A percentile compares a stretch with the other conserved stretches of the same genome.
These are phyloP conservation scores for Ispidina picta DNA, from an alignment of 2,797 vertebrate genomes.

Conservation along the genomic window DNA sequence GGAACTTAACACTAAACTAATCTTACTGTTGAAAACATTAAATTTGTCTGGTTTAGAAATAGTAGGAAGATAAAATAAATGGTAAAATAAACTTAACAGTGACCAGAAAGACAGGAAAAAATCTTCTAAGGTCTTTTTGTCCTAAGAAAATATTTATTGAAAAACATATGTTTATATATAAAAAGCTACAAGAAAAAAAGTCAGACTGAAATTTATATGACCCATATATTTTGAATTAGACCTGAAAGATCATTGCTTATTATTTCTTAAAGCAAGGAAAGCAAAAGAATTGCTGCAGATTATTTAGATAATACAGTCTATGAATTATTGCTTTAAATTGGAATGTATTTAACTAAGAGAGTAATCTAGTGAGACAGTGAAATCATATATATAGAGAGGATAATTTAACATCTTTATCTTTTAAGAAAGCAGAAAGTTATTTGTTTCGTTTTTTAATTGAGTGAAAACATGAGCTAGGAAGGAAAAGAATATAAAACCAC, in stretches of 20 bases:
- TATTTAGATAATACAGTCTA: background rate
- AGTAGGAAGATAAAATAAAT: background rate
- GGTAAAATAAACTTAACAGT: background rate
- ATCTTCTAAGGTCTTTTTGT: background rate
- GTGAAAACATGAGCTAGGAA: background rate
- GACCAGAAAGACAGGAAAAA: background rate
- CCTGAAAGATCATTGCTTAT: background rate
- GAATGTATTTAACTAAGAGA: background rate
- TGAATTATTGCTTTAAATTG: background rate
- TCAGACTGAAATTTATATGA: background rate
- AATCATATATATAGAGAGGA: background rate
- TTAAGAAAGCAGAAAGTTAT: background rate
- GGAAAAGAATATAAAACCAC: background rate
- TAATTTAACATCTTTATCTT: background rate
- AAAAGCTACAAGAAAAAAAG: background rate
- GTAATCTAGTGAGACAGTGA: accelerated
- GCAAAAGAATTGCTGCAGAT: background rate
- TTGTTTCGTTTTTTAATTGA: background rate
- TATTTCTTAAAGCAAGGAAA: background rate
- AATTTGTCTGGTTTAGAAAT: background rate
- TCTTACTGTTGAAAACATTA: background rate
- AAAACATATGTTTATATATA: background rate
- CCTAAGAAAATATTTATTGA: background rate
- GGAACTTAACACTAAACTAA: background rate
- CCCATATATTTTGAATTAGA: background rate